A percentile compares a stretch with the other conserved stretches of the same genome.
Conservation (phyloP, 2,888 invertebrate genomes). For the Nebria salina region DNA sequence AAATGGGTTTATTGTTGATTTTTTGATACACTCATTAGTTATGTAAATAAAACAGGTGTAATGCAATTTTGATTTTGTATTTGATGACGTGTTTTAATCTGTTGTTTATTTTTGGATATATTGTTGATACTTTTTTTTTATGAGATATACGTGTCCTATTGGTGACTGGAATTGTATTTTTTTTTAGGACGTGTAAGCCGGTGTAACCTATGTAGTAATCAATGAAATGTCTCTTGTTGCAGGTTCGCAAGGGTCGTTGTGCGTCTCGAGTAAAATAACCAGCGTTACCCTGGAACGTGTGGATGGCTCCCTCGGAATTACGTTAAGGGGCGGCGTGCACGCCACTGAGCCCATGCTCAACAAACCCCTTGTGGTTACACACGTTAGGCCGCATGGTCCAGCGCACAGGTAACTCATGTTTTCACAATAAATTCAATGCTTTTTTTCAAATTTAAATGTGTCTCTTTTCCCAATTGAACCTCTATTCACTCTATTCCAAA, state of each 20-base stretch:
- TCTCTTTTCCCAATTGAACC: not conserved
- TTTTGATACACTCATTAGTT: too few relatives aligned
- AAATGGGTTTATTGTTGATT: too few relatives aligned
- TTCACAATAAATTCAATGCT: conserved; percentile 11
- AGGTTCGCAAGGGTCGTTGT: conserved; percentile 77
- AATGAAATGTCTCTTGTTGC: conserved; percentile 42
- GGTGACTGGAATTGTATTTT: too few relatives aligned
- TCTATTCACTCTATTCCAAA: too few relatives aligned
- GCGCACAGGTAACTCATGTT: conserved; percentile 72
- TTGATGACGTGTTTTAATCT: too few relatives aligned
- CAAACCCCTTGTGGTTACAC: conserved; percentile 87
- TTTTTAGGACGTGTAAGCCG: too few relatives aligned
- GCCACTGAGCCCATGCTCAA: conserved; percentile 71
- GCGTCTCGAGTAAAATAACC: conserved; percentile 80
- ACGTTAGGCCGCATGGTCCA: conserved; percentile 88
- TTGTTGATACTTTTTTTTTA: too few relatives aligned
- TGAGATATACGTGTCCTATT: too few relatives aligned
- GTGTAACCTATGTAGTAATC: not conserved
- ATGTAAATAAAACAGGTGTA: too few relatives aligned
- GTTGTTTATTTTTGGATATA: too few relatives aligned
- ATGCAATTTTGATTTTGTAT: too few relatives aligned
- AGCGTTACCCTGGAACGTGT: conserved; percentile 83
- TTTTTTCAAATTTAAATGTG: not conserved
- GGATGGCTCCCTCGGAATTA: conserved; percentile 87
- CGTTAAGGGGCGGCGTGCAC: conserved; percentile 82